Percentiles rank a stretch among this genome's conserved stretches.
Evolutionary conservation across 2,888 invertebrate genomes (phyloP).

Genomic region (Sturmia bella): DNA sequence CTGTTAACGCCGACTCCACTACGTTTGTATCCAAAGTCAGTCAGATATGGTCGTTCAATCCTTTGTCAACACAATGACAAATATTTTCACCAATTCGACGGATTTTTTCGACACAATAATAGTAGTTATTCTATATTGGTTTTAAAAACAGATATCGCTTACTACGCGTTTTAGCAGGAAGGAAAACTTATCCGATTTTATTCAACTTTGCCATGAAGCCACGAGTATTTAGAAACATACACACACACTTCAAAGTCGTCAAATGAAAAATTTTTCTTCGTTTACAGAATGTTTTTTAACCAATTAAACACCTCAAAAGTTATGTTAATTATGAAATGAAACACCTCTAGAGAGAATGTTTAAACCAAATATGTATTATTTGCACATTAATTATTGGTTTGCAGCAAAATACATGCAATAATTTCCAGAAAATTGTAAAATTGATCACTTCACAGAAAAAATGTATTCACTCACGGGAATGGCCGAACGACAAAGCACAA

Average conservation of each 20-base stretch:
- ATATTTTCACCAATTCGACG: slow-evolving; percentile 60
- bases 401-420: slow-evolving; percentile 81
- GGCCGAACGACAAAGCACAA: slow-evolving; percentile 85
- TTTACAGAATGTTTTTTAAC: slow-evolving; percentile 50
- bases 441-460: slow-evolving; percentile 84
- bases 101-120: slow-evolving; percentile 66
- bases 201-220: slow-evolving; percentile 67
- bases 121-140: slow-evolving; percentile 23
- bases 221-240: slow-evolving; percentile 65
- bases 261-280: slow-evolving; percentile 55
- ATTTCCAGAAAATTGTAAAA: slow-evolving; percentile 80
- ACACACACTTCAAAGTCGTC: slow-evolving; percentile 64
- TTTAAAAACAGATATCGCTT: slow-evolving; percentile 22
- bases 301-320: slow-evolving; percentile 42
- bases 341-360: slow-evolving; percentile 44
- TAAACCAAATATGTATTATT: slow-evolving; percentile 29
- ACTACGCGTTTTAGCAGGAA: slow-evolving; percentile 15
- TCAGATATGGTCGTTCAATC: slow-evolving; percentile 56
- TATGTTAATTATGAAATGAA: slow-evolving; percentile 60
- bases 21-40: slow-evolving; percentile 64
- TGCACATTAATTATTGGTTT: slow-evolving; percentile 71
- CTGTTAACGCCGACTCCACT: slow-evolving; percentile 43
- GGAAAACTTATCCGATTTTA: slow-evolving; percentile 46
- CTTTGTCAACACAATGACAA: slow-evolving; percentile 66
- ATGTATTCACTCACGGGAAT: slow-evolving; percentile 87